Evolutionary conservation across 2,888 invertebrate species (phyloP).

Genomic region (Agonopterix heracliana): DNA sequence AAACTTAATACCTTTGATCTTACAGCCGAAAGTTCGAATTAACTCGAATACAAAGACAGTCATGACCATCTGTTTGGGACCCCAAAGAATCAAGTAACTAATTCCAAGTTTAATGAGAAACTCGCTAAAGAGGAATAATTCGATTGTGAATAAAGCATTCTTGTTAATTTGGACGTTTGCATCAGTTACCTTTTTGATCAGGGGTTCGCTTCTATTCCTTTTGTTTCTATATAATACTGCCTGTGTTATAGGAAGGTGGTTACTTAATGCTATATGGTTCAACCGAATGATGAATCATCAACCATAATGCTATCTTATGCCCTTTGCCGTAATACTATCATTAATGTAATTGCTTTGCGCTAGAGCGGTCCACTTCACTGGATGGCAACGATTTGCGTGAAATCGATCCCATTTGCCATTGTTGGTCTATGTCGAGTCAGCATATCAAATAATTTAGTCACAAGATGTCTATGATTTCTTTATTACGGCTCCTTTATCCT

Average conservation of each 20-base stretch:
- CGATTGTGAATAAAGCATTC: constrained; percentile 49
- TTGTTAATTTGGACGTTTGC: constrained; percentile 35
- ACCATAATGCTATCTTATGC: constrained; percentile 28
- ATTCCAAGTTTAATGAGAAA: constrained; percentile 67
- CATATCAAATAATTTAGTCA: constrained; percentile 62
- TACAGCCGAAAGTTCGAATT: constrained; percentile 60
- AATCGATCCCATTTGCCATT: constrained; percentile 30
- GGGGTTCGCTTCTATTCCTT: constrained; percentile 26
- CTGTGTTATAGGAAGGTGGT: constrained; percentile 11
- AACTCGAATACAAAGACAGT: constrained; percentile 61
- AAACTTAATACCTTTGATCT: constrained; percentile 70
- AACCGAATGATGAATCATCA: constrained; percentile 30
- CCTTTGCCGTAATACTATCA: constrained; percentile 43
- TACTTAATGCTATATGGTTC: constrained; percentile 14
- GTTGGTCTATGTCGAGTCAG: constrained; percentile 31
- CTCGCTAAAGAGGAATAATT: constrained; percentile 55
- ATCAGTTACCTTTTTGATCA: constrained; percentile 33
- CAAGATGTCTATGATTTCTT: constrained; percentile 61
- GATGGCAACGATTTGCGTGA: constrained; percentile 32
- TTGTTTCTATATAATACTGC: constrained; percentile 17
- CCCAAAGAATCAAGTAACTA: constrained; percentile 48
- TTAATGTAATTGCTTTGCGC: constrained; percentile 49
- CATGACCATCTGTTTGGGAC: constrained; percentile 56
- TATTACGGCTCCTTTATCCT: constrained; percentile 53
- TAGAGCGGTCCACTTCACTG: constrained; percentile 24